phyloP scores from a whole-genome alignment of 2,797 vertebrate genomes.

The Tangara arthus region DNA sequence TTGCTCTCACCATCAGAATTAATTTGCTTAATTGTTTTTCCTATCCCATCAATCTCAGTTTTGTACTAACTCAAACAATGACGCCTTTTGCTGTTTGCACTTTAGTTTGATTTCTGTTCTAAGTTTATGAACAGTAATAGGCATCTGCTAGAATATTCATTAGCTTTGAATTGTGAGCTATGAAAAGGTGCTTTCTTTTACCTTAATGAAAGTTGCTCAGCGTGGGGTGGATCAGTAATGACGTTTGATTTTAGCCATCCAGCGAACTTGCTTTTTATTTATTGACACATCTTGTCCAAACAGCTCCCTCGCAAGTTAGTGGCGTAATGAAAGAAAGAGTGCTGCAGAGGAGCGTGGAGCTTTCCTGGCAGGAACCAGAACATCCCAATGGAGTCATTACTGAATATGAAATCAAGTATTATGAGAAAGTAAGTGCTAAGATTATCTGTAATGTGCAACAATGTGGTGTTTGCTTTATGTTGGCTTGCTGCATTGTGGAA shows the following conservation, averaged over 20 bases:
- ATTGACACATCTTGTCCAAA: constrained; percentile 81
- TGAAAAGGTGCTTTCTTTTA: constrained; percentile 76
- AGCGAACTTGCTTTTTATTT: constrained; percentile 74
- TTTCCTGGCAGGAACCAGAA: constrained; percentile 98
- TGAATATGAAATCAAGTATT: constrained; percentile 99
- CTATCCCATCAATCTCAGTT: constrained; percentile 77
- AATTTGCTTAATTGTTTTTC: constrained; percentile 84
- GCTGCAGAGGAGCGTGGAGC: constrained; percentile 91
- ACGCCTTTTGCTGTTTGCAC: constrained; percentile 82
- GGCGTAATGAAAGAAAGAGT: constrained; percentile 95
- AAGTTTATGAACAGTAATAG: constrained; percentile 84
- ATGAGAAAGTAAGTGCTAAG: constrained; percentile 91
- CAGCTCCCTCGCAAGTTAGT: constrained; percentile 98
- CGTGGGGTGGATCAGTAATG: constrained; percentile 70
- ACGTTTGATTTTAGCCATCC: constrained; percentile 73
- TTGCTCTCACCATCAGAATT: constrained; percentile 80
- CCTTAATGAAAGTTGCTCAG: constrained; percentile 74
- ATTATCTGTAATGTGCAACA: constrained; percentile 15
- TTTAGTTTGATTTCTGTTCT: constrained; percentile 86
- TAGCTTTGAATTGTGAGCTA: constrained; percentile 70
- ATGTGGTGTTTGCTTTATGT: not conserved
- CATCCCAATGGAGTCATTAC: constrained; percentile 98
- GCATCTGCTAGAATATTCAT: constrained; percentile 86
- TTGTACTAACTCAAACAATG: constrained; percentile 75
- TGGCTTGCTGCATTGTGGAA: not conserved